Percentiles rank a stretch among this genome's conserved stretches.
These are phyloP conservation scores for Aegotheles bennettii DNA, from an alignment of 2,113 vertebrate genomes.

Conservation along the genomic window DNA sequence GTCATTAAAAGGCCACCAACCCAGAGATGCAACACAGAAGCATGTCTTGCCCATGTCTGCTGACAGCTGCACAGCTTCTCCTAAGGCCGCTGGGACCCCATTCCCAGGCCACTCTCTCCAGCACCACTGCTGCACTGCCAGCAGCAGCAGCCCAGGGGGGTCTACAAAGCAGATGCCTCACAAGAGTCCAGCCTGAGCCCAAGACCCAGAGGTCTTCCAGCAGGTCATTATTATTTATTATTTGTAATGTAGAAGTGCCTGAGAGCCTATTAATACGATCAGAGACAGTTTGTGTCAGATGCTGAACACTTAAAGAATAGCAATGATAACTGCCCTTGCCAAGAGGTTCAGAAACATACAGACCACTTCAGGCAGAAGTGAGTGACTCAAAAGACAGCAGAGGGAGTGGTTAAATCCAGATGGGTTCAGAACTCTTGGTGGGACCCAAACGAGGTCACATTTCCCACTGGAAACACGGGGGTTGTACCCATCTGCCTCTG, in stretches of 20 bases:
- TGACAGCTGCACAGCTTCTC: background rate
- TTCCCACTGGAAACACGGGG: background rate
- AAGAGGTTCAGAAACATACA: background rate
- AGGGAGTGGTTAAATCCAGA: background rate
- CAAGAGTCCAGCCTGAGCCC: background rate
- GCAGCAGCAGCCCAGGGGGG: background rate
- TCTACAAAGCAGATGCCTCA: background rate
- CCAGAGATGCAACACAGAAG: background rate
- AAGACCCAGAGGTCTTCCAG: background rate
- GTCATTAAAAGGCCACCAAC: background rate
- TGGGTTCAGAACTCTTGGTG: background rate
- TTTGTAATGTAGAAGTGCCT: slow-evolving; percentile 15
- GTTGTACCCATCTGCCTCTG: background rate
- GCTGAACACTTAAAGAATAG: slow-evolving; percentile 21
- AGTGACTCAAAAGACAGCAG: background rate
- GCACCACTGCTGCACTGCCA: background rate
- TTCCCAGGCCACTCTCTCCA: background rate
- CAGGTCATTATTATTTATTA: slow-evolving; percentile 57
- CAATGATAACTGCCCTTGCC: slow-evolving; percentile 29
- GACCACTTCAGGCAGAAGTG: background rate
- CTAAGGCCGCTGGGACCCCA: background rate
- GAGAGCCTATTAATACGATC: slow-evolving; percentile 34
- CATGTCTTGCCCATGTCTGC: background rate
- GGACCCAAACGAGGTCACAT: background rate
- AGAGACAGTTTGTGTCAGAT: slow-evolving; percentile 21